phyloP scores from a whole-genome alignment of 1,140 invertebrate genomes.

The Bombus pyrosoma region DNA sequence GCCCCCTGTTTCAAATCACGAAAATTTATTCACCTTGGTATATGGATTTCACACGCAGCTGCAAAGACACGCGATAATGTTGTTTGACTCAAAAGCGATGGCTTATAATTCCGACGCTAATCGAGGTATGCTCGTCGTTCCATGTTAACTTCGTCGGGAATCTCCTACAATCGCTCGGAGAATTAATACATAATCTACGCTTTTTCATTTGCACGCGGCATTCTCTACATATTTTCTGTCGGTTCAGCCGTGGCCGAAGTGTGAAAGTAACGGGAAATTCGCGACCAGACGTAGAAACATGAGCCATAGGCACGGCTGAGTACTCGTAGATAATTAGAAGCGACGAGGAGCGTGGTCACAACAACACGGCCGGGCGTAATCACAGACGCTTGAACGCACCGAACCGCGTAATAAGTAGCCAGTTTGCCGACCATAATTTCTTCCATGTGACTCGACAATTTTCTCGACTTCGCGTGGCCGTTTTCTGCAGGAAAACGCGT shows the following conservation, averaged over 20 bases:
- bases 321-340: slow-evolving; percentile 18
- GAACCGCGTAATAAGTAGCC: slow-evolving; percentile 29
- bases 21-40: background rate
- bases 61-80: background rate
- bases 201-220: background rate
- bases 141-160: background rate
- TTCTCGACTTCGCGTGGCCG: background rate
- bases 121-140: background rate
- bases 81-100: background rate
- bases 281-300: no score
- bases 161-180: background rate
- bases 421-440: slow-evolving; percentile 10
- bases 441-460: slow-evolving; percentile 14
- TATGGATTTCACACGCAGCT: slow-evolving; percentile 12
- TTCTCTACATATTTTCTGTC: background rate
- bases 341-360: no score
- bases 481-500: background rate
- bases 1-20: background rate
- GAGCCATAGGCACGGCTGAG: background rate
- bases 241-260: background rate
- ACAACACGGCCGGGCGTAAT: background rate
- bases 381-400: slow-evolving; percentile 5
- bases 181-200: no score
- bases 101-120: background rate
- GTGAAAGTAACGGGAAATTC: background rate